Percentiles rank a stretch among this genome's conserved stretches.
Conservation (phyloP, 2,113 vertebrate genomes). For the Suricata suricatta region DNA sequence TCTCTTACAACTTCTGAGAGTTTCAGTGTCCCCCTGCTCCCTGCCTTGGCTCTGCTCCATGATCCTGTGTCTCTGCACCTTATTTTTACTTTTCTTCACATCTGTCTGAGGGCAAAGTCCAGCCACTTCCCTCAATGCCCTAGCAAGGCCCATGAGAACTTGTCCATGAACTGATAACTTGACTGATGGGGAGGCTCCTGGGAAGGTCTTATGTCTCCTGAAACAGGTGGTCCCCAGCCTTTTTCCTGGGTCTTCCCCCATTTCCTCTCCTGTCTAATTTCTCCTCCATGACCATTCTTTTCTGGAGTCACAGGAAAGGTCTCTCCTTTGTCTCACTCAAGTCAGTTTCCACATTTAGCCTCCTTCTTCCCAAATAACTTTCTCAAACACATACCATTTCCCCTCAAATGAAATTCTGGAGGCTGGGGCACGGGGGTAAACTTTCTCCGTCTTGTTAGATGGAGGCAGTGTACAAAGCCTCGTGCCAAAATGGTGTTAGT, state of each 20-base stretch:
- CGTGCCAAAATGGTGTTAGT: neutral
- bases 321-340: neutral
- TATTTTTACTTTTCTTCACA: neutral
- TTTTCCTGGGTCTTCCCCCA: neutral
- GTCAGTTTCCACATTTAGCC: neutral
- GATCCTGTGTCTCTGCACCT: neutral
- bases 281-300: neutral
- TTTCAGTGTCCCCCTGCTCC: neutral
- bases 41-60: neutral
- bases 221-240: neutral
- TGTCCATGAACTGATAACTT: neutral
- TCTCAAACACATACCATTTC: neutral
- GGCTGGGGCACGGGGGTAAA: neutral
- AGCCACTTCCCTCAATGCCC: neutral
- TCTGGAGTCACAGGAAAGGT: neutral
- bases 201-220: neutral
- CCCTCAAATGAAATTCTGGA: neutral
- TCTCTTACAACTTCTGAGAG: neutral
- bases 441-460: neutral
- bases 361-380: neutral
- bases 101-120: neutral
- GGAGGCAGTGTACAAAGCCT: neutral
- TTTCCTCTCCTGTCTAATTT: neutral
- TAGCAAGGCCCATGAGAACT: fast-evolving
- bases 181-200: fast-evolving